These are phyloP conservation scores for Alauda arvensis DNA, from an alignment of 2,797 vertebrate genomes.

Conservation along the genomic window DNA sequence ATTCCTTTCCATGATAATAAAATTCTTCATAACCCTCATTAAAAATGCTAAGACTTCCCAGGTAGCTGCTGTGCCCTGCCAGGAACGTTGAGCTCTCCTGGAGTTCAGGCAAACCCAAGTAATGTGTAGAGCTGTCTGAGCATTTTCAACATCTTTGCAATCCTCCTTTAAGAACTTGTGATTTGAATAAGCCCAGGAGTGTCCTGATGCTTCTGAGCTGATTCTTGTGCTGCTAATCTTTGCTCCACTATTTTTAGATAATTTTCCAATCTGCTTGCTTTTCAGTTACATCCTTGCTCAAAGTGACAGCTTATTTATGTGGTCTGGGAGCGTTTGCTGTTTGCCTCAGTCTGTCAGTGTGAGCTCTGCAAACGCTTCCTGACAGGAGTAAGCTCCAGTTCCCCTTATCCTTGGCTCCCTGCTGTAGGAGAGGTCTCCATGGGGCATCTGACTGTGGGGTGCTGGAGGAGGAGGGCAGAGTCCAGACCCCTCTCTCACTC, in stretches of 20 bases:
- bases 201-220: conserved; percentile 35
- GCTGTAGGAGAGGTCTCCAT: neutral
- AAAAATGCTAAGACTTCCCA: conserved; percentile 32
- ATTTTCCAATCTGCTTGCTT: conserved; percentile 33
- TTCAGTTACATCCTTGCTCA: neutral
- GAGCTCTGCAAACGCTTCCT: neutral
- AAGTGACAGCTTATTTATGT: neutral
- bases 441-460: accelerated
- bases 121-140: neutral
- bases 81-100: neutral
- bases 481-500: neutral
- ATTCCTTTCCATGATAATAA: neutral
- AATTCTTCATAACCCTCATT: conserved; percentile 17
- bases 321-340: neutral
- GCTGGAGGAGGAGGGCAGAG: neutral
- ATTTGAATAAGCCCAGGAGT: conserved; percentile 35
- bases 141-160: neutral
- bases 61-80: neutral
- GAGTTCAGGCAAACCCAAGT: neutral
- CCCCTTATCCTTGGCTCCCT: neutral
- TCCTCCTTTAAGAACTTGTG: neutral
- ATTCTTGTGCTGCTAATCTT: conserved; percentile 42
- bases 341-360: neutral
- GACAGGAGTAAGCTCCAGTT: neutral
- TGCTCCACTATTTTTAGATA: conserved; percentile 43